These are phyloP conservation scores for Tridacna gigas DNA, from an alignment of 2,888 invertebrate genomes.

Conservation along the genomic window DNA sequence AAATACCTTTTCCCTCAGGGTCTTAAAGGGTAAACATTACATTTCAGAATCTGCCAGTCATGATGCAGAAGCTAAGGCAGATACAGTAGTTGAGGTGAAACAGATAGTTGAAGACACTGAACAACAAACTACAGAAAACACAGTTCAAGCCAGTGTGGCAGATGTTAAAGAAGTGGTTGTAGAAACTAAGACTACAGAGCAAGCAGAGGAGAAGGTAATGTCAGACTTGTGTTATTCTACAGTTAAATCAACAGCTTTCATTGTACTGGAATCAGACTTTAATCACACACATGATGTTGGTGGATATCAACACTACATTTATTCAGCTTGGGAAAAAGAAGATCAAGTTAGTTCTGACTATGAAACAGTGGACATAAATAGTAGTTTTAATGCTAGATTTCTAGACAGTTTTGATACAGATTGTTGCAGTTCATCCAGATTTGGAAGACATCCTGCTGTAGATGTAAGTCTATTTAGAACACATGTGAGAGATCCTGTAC, in stretches of 20 bases:
- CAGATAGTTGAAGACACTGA: neutral
- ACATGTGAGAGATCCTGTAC: slow-evolving; percentile 3
- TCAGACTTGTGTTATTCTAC: neutral
- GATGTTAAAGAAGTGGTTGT: slow-evolving; percentile 3
- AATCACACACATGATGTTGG: neutral
- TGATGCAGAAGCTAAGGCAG: slow-evolving; percentile 11
- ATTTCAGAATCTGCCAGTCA: slow-evolving; percentile 4
- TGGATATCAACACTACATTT: neutral
- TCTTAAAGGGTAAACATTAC: neutral
- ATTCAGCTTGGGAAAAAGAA: neutral
- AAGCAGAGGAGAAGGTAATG: slow-evolving; percentile 49
- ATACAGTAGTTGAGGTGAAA: neutral
- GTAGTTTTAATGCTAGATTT: neutral
- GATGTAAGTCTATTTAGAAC: neutral
- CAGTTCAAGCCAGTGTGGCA: neutral
- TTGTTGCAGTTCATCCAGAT: neutral
- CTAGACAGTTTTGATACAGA: neutral
- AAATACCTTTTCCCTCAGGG: no score
- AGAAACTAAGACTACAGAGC: neutral
- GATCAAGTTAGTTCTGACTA: neutral
- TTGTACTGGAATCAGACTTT: slow-evolving; percentile 36
- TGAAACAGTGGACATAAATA: neutral
- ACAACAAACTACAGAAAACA: neutral
- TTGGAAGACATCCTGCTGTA: neutral
- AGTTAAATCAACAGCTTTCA: slow-evolving; percentile 52